Evolutionary conservation across 2,113 vertebrate species (phyloP).

Genomic region (Cricetomys ansorgei): DNA sequence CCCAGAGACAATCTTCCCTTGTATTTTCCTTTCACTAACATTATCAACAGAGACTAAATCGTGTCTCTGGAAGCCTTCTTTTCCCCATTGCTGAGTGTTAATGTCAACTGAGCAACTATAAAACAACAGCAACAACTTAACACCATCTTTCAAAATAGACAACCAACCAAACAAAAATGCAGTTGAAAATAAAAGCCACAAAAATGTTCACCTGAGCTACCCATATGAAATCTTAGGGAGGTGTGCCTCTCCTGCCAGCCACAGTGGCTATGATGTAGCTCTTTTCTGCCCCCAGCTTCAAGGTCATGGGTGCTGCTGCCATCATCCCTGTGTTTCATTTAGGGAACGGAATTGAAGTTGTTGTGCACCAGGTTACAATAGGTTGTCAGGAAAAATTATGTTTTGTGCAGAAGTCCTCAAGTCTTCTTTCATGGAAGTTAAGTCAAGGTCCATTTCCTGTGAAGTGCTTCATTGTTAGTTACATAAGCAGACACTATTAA

Average conservation of each 20-base stretch:
- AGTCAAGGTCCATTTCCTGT: background rate
- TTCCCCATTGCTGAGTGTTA: background rate
- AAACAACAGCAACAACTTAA: background rate
- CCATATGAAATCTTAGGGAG: background rate
- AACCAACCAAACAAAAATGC: background rate
- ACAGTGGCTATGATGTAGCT: fast-evolving
- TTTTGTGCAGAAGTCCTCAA: background rate
- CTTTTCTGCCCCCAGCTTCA: background rate
- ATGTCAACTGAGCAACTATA: background rate
- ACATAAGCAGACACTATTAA: background rate
- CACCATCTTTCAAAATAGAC: background rate
- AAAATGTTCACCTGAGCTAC: background rate
- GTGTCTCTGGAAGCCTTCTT: background rate
- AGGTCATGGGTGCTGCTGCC: background rate
- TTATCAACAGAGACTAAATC: background rate
- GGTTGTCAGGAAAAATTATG: background rate
- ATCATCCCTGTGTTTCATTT: background rate
- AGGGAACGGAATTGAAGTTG: background rate
- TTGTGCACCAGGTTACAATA: background rate
- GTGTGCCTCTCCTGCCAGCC: background rate
- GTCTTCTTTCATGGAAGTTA: background rate
- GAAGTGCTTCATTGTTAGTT: background rate
- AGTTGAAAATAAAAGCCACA: constrained; percentile 34
- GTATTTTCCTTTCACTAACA: constrained; percentile 10
- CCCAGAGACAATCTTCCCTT: background rate